Conservation (phyloP, 2,888 invertebrate genomes). For the Entomobrya proxima region DNA sequence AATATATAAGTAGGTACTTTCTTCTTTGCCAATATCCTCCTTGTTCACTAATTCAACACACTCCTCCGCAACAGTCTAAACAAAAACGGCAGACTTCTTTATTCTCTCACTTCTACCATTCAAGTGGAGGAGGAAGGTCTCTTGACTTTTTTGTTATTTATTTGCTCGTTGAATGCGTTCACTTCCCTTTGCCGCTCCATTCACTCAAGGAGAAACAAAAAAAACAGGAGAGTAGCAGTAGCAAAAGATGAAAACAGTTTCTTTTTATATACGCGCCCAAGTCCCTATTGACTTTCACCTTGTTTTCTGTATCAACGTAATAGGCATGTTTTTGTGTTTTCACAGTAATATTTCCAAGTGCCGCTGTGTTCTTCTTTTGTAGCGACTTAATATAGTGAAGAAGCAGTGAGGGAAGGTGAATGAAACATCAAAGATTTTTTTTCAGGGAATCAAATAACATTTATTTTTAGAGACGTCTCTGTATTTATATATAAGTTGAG, state of each 20-base stretch:
- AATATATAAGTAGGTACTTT: background rate
- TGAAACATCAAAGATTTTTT: background rate
- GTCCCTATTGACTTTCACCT: constrained; percentile 31
- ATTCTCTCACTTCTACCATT: background rate
- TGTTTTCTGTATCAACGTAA: background rate
- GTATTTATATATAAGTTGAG: background rate
- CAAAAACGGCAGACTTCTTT: constrained; percentile 15
- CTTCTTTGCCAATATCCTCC: background rate
- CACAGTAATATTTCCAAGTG: background rate
- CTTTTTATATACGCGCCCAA: background rate
- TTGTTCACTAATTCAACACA: background rate
- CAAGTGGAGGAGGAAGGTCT: constrained; percentile 30
- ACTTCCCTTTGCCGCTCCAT: background rate
- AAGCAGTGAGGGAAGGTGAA: background rate
- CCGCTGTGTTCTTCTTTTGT: background rate
- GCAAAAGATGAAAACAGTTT: background rate
- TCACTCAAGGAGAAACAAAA: background rate
- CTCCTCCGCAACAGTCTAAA: constrained; percentile 25
- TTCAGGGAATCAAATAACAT: background rate
- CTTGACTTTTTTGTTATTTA: constrained; percentile 51
- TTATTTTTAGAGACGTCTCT: background rate
- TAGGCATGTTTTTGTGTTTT: background rate
- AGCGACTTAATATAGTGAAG: background rate
- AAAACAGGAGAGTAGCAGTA: background rate
- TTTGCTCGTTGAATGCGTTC: constrained; percentile 25